A percentile compares a stretch with the other conserved stretches of the same genome.
Evolutionary conservation across 2,113 vertebrate species (phyloP).

Genomic region (Paratilapia polleni): DNA sequence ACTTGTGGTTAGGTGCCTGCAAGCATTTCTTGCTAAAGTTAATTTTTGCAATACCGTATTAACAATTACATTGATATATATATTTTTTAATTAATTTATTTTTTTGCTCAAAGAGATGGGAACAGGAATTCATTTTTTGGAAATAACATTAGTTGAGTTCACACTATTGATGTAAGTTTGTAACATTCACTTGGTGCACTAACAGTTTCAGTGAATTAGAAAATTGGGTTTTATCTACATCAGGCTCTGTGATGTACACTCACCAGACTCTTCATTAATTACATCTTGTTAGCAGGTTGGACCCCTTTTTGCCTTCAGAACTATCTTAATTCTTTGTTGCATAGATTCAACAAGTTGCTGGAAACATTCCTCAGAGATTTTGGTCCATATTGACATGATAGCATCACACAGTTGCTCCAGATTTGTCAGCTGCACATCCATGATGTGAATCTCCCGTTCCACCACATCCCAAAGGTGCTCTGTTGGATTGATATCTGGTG

Average conservation of each 20-base stretch:
- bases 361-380: neutral
- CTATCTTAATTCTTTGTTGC: neutral
- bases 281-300: neutral
- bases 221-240: neutral
- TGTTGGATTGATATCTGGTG: neutral
- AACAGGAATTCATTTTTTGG: neutral
- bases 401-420: neutral
- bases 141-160: neutral
- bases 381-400: neutral
- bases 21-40: neutral
- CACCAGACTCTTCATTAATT: neutral
- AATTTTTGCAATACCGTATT: neutral
- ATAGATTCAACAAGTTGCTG: neutral
- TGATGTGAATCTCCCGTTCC: neutral
- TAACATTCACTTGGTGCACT: neutral
- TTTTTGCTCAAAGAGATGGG: neutral
- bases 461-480: neutral
- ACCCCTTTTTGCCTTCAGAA: neutral
- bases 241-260: neutral
- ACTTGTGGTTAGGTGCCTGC: slow-evolving; percentile 2
- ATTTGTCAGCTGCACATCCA: neutral
- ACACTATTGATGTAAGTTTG: neutral
- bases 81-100: too few species aligned
- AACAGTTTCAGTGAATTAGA: neutral
- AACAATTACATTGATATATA: slow-evolving; percentile 4